A percentile compares a stretch with the other conserved stretches of the same genome.
phyloP scores from a whole-genome alignment of 2,113 vertebrate species.

The Dendropsophus ebraccatus region DNA sequence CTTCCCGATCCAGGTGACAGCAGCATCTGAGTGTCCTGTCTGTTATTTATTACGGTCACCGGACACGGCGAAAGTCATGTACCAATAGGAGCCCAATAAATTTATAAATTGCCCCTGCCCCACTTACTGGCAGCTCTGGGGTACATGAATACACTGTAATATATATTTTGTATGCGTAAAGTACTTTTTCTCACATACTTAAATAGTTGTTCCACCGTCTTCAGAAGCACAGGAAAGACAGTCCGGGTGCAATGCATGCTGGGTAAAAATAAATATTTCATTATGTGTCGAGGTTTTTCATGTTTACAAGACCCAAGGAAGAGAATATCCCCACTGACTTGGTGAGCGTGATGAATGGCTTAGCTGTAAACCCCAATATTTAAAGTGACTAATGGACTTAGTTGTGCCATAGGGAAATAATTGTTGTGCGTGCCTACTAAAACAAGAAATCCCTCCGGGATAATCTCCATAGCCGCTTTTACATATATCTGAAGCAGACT shows the following conservation, averaged over 20 bases:
- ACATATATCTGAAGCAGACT: conserved; percentile 39
- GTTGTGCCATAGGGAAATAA: conserved; percentile 47
- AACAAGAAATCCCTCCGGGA: conserved; percentile 42
- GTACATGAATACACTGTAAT: too few species aligned
- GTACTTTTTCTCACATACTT: conserved; percentile 17
- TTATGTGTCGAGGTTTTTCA: conserved; percentile 43
- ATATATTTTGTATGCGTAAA: neutral
- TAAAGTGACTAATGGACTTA: conserved; percentile 55
- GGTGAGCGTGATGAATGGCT: conserved; percentile 44
- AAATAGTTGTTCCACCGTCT: conserved; percentile 12
- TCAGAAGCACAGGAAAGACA: conserved; percentile 9
- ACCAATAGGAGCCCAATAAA: too few species aligned
- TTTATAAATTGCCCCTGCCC: too few species aligned
- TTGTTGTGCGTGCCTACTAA: conserved; percentile 40
- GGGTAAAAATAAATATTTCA: conserved; percentile 50
- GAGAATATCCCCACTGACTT: conserved; percentile 35
- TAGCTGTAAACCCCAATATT: conserved; percentile 50
- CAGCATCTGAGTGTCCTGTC: too few species aligned
- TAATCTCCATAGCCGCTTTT: conserved; percentile 24
- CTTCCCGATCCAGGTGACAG: too few species aligned
- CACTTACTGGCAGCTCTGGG: neutral
- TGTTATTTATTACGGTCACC: too few species aligned
- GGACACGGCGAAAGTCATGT: too few species aligned
- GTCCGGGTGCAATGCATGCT: conserved; percentile 17
- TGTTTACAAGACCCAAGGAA: conserved; percentile 46